These are phyloP conservation scores for Anolis carolinensis DNA, from an alignment of 2,113 vertebrate genomes.

Conservation along the genomic window DNA sequence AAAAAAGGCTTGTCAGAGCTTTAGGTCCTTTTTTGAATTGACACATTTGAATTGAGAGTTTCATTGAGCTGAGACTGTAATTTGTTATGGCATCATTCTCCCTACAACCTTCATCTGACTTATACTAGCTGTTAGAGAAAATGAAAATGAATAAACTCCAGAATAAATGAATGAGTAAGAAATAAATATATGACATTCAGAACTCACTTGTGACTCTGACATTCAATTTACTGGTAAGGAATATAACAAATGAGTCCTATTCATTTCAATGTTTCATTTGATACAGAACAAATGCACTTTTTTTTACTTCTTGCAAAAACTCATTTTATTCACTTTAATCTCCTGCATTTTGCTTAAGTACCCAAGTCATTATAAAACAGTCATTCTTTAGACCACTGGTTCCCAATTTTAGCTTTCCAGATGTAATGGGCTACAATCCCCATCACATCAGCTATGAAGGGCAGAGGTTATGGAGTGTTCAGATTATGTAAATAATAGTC, in stretches of 20 bases:
- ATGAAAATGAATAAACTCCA: background rate
- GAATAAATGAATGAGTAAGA: background rate
- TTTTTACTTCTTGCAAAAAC: background rate
- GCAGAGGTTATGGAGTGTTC: too few species aligned
- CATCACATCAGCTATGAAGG: too few species aligned
- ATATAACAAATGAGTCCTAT: background rate
- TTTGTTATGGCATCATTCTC: background rate
- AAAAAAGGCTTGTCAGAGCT: background rate
- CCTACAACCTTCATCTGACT: background rate
- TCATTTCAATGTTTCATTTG: background rate
- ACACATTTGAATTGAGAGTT: background rate
- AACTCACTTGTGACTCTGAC: background rate
- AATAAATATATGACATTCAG: background rate
- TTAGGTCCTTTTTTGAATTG: background rate
- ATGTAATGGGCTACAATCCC: too few species aligned
- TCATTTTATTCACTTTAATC: background rate
- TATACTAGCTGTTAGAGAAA: background rate
- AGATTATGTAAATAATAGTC: too few species aligned
- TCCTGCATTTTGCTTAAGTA: background rate
- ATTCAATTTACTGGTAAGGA: background rate
- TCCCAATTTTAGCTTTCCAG: background rate
- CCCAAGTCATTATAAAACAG: background rate
- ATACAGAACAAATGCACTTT: background rate
- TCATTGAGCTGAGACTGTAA: background rate
- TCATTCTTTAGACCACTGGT: background rate